Evolutionary conservation across 2,888 invertebrate genomes (phyloP).

Genomic region (Eupithecia dodoneata): DNA sequence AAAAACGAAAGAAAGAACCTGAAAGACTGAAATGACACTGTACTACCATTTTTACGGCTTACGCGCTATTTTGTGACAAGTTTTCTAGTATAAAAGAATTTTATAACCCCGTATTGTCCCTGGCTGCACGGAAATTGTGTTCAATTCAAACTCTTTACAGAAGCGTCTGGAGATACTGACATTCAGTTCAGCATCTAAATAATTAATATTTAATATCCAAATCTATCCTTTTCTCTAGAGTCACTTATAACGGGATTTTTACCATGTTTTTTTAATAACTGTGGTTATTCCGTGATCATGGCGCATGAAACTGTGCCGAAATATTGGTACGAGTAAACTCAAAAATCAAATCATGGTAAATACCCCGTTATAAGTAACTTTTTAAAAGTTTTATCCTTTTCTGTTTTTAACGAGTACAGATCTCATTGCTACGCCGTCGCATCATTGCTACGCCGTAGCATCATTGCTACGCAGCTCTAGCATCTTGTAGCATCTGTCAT

Average conservation of each 20-base stretch:
- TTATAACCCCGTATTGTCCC: conserved; percentile 22
- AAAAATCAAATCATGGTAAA: too few species aligned
- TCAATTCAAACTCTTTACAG: not conserved
- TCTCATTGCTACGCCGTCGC: not conserved
- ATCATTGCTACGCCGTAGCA: not conserved
- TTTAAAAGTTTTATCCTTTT: too few species aligned
- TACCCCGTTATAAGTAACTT: too few species aligned
- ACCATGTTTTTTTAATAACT: too few species aligned
- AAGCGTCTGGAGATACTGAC: not conserved
- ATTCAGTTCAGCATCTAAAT: not conserved
- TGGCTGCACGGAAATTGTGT: not conserved
- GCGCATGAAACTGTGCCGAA: too few species aligned
- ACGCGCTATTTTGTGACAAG: conserved; percentile 36
- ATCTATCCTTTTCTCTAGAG: too few species aligned
- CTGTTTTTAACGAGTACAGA: not conserved
- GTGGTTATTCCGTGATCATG: too few species aligned
- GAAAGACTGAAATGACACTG: conserved; percentile 25
- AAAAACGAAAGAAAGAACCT: not conserved
- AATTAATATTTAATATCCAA: not conserved
- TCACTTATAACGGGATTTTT: too few species aligned
- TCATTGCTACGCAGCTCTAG: not conserved
- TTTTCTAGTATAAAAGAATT: conserved; percentile 42
- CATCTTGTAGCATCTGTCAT: too few species aligned
- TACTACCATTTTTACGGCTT: conserved; percentile 35
- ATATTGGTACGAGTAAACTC: too few species aligned